Conservation (phyloP, 1,140 invertebrate genomes). For the Rhopalosiphum maidis region DNA sequence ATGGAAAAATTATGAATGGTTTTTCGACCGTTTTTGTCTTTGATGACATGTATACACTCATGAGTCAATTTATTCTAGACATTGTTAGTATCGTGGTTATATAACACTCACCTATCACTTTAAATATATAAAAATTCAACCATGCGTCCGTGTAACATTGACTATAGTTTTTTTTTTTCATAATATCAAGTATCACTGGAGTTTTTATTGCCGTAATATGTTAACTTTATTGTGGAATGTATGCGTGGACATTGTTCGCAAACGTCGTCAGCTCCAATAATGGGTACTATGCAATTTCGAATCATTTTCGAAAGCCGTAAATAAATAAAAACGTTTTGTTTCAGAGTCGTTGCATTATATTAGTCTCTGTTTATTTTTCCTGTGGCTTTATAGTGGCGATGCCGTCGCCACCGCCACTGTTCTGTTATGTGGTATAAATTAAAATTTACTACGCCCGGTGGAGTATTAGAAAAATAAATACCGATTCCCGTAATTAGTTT, state of each 20-base stretch:
- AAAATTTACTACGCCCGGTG: conserved; percentile 48
- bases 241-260: background rate
- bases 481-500: conserved; percentile 56
- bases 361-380: conserved; percentile 19
- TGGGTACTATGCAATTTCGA: background rate
- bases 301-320: conserved; percentile 32
- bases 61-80: background rate
- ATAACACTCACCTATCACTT: background rate
- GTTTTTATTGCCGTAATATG: background rate
- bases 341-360: conserved; percentile 23
- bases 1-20: background rate
- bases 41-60: background rate
- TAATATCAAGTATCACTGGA: background rate
- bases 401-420: background rate
- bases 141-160: background rate
- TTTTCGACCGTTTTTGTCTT: background rate
- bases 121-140: background rate
- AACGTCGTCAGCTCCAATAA: background rate
- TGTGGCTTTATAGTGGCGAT: background rate
- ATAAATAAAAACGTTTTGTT: conserved; percentile 47
- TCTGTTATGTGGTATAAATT: conserved; percentile 45
- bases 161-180: background rate
- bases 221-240: background rate
- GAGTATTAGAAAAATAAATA: conserved; percentile 58
- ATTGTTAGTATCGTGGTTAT: background rate